phyloP scores from a whole-genome alignment of 2,113 vertebrate genomes.

The Nematolebias whitei region DNA sequence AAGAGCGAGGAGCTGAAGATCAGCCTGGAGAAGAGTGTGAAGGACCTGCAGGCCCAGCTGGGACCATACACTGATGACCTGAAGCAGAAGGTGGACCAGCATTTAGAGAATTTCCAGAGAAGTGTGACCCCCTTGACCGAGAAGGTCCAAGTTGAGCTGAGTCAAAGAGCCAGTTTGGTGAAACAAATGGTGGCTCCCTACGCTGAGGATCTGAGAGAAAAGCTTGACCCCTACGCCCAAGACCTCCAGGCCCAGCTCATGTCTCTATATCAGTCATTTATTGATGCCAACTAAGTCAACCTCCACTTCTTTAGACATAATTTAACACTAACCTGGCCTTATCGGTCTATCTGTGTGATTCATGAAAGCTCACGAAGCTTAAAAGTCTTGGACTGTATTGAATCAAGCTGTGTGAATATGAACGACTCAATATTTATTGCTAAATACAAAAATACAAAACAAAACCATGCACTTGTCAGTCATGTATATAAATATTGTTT shows the following conservation, averaged over 20 bases:
- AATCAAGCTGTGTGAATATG: constrained; percentile 17
- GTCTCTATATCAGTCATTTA: constrained; percentile 65
- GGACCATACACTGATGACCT: constrained; percentile 68
- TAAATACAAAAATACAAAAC: constrained; percentile 25
- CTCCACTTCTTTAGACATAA: constrained; percentile 1
- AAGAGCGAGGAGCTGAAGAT: constrained; percentile 69
- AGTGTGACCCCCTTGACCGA: constrained; percentile 71
- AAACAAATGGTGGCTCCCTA: constrained; percentile 74
- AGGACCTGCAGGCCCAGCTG: constrained; percentile 70
- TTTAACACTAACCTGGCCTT: constrained; percentile 13
- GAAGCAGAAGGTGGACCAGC: constrained; percentile 67
- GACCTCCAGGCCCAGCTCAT: constrained; percentile 66
- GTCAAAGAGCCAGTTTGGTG: constrained; percentile 57
- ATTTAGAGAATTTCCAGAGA: constrained; percentile 72
- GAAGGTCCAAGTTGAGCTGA: constrained; percentile 67
- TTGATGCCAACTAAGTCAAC: constrained; percentile 56
- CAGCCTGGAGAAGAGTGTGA: constrained; percentile 68
- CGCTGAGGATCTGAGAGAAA: constrained; percentile 67
- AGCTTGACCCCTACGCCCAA: constrained; percentile 70
- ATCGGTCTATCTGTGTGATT: constrained; percentile 42
- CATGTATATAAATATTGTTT: constrained; percentile 70
- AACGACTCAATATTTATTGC: constrained; percentile 62
- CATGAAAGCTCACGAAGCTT: not conserved
- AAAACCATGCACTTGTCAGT: constrained; percentile 40
- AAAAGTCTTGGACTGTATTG: constrained; percentile 39